Percentiles rank a stretch among this genome's conserved stretches.
These are phyloP conservation scores for Drosophila yooni DNA, from an alignment of 2,888 invertebrate species.

Conservation along the genomic window DNA sequence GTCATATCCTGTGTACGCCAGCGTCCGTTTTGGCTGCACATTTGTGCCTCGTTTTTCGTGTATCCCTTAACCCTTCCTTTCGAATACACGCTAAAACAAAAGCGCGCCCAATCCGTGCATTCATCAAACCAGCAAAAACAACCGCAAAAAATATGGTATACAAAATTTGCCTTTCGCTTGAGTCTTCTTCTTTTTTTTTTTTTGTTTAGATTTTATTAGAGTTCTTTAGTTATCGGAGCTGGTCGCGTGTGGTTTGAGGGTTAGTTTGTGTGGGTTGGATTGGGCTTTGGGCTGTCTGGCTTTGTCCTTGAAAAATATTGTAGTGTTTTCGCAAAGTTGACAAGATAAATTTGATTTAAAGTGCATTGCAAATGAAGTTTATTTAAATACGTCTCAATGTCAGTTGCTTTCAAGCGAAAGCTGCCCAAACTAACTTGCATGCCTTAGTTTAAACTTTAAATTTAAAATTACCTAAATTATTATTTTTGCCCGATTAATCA, in stretches of 20 bases:
- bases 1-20: constrained; percentile 72
- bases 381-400: neutral
- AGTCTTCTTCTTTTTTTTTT: neutral
- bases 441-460: neutral
- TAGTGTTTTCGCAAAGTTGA: neutral
- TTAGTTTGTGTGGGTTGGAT: constrained; percentile 25
- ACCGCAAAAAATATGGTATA: neutral
- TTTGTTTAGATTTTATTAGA: constrained; percentile 6
- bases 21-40: constrained; percentile 63
- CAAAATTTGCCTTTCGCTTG: constrained; percentile 13
- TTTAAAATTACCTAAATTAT: constrained; percentile 12
- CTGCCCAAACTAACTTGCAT: neutral
- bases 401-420: neutral
- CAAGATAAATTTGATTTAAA: neutral
- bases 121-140: constrained; percentile 41
- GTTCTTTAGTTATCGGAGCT: constrained; percentile 12
- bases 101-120: constrained; percentile 54
- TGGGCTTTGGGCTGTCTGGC: constrained; percentile 9
- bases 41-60: constrained; percentile 53
- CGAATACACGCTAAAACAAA: constrained; percentile 35
- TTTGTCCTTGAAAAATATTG: constrained; percentile 22
- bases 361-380: constrained; percentile 1
- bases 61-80: constrained; percentile 6
- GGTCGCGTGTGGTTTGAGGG: neutral
- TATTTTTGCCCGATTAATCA: constrained; percentile 39